Conservation (phyloP, 2,113 vertebrate genomes). For the Epinephelus fuscoguttatus region DNA sequence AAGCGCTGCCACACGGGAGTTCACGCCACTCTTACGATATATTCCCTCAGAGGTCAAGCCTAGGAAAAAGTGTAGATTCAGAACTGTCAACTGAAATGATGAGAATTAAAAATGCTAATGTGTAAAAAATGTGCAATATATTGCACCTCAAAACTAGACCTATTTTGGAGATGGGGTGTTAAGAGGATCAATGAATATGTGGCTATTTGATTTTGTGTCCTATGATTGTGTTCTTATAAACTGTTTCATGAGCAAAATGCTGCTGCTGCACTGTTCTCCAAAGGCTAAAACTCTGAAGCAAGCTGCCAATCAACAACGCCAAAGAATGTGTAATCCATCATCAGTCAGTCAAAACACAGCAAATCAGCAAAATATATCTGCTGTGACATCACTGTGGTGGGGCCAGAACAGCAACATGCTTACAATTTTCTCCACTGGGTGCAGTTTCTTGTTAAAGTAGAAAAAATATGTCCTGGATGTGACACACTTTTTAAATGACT, state of each 20-base stretch:
- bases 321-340: constrained; percentile 1
- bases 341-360: neutral
- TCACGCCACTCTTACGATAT: constrained; percentile 96
- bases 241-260: neutral
- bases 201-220: neutral
- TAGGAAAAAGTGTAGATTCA: constrained; percentile 52
- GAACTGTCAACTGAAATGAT: neutral
- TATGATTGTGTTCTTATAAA: neutral
- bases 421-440: neutral
- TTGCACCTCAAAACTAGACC: neutral
- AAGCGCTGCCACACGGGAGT: constrained; percentile 90
- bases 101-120: neutral
- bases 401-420: neutral
- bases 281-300: neutral
- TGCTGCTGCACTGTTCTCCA: neutral
- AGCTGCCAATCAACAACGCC: neutral
- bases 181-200: neutral
- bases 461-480: neutral
- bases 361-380: constrained; percentile 5
- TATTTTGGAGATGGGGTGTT: neutral
- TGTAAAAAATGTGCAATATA: neutral
- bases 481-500: neutral
- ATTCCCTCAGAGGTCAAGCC: constrained; percentile 94
- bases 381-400: neutral
- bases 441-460: neutral